Evolutionary conservation across 2,888 invertebrate genomes (phyloP).

Genomic region (Zaprionus bogoriensis): DNA sequence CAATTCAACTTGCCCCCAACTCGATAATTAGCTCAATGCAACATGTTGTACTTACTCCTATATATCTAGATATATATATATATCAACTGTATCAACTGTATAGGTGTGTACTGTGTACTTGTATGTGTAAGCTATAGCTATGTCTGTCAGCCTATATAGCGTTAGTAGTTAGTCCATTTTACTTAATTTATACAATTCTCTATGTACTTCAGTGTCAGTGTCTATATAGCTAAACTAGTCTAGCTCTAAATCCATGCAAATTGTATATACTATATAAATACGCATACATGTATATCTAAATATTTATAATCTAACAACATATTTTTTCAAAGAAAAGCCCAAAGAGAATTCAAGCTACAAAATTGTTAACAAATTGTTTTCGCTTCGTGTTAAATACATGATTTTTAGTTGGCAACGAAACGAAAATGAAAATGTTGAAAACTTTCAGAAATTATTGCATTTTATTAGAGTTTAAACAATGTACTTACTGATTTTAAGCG

Average conservation of each 20-base stretch:
- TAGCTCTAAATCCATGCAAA: constrained; percentile 20
- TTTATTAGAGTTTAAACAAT: constrained; percentile 51
- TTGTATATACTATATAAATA: constrained; percentile 30
- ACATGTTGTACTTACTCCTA: constrained; percentile 34
- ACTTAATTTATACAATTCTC: background rate
- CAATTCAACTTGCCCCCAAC: constrained; percentile 6
- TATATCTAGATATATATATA: constrained; percentile 16
- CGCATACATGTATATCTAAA: constrained; percentile 14
- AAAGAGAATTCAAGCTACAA: background rate
- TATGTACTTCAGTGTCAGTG: background rate
- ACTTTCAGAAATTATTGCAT: constrained; percentile 48
- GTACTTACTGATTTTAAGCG: constrained; percentile 54
- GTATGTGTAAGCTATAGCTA: constrained; percentile 19
- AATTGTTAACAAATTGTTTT: constrained; percentile 58
- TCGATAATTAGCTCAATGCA: constrained; percentile 43
- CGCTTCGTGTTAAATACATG: constrained; percentile 44
- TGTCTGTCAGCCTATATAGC: constrained; percentile 7
- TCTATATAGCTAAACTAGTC: constrained; percentile 5
- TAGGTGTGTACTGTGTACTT: constrained; percentile 19
- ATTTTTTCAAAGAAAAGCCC: constrained; percentile 30
- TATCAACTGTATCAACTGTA: constrained; percentile 28
- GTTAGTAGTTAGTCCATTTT: constrained; percentile 34
- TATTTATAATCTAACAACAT: constrained; percentile 1
- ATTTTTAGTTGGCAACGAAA: constrained; percentile 34
- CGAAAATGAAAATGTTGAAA: constrained; percentile 3